These are phyloP conservation scores for Polydrusus pterygomalis DNA, from an alignment of 2,888 invertebrate species.

Conservation along the genomic window DNA sequence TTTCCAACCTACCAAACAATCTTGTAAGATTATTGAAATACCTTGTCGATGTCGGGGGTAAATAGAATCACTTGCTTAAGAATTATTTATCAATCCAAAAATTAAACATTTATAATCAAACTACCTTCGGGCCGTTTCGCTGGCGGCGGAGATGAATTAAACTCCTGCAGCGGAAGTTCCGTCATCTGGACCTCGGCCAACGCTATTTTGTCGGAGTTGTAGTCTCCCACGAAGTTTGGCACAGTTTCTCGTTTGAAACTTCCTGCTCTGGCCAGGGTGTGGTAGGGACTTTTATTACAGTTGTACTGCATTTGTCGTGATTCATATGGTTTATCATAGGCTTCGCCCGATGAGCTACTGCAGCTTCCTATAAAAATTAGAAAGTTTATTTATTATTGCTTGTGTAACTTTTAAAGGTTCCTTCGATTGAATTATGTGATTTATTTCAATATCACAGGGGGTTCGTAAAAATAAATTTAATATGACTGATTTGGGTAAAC, in stretches of 20 bases:
- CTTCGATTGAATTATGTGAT: no score
- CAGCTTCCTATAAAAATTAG: slow-evolving; percentile 76
- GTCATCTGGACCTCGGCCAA: slow-evolving; percentile 78
- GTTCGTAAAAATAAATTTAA: no score
- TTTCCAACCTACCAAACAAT: no score
- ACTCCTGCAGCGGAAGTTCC: slow-evolving; percentile 79
- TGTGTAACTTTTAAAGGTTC: no score
- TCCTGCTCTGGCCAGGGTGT: slow-evolving; percentile 73
- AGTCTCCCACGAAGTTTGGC: slow-evolving; percentile 78
- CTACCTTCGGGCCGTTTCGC: slow-evolving; percentile 74
- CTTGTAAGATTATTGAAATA: neutral
- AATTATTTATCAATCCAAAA: neutral
- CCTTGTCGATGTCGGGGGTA: no score
- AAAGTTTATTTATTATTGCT: slow-evolving; percentile 2
- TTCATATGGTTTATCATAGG: slow-evolving; percentile 74
- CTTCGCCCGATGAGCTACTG: slow-evolving; percentile 77
- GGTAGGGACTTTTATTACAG: slow-evolving; percentile 71
- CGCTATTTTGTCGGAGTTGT: slow-evolving; percentile 76
- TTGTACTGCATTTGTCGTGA: slow-evolving; percentile 57
- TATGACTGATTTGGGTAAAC: no score
- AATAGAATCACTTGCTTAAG: neutral
- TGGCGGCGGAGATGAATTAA: slow-evolving; percentile 76
- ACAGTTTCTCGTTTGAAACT: slow-evolving; percentile 76
- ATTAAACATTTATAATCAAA: slow-evolving; percentile 16
- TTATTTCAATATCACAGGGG: no score